Evolutionary conservation across 2,888 invertebrate genomes (phyloP), one percentile per base, ranked within the genome.

Genomic region (Margaritifera margaritifera): DNA sequence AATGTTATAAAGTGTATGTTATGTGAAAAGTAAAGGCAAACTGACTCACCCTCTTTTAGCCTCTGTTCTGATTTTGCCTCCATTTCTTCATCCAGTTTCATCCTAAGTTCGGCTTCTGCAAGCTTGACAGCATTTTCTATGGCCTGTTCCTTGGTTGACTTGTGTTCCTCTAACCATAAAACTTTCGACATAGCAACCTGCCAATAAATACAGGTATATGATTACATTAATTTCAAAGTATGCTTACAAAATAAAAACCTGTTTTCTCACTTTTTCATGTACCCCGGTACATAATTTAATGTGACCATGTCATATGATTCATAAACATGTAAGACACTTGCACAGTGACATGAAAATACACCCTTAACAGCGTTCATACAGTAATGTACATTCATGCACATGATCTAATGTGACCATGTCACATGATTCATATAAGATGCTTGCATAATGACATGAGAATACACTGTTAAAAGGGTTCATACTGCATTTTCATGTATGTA

Each of bases 141-240:
- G 52, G 81, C 81, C 4, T 78, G 72, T 58, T 81, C 79, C 62
- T 80, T 74, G 11, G 80, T 72, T 3, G 71, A 69, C 22, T 77
- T 62, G 66, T 84, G 81, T 69, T 81, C 81, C 53, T 80, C 78
- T 51, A 83, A 69, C 85, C 83, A 84, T 51, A 77, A 76, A 51
- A 76, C 77, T 55, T 81, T 82, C 2, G 80, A 77, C 78, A 80
- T 80, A 31, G 80, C 81, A 64, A 83, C 72, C 83, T 83, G 71
- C 24, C 72, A 71, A 69, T 64, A 50, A 56, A 42, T 3, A 42
- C 42, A 8, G 15, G 42, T 42, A 42, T 11, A 42, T 15, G 27
- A 27, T 27, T 5, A 27, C 2, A 42, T 42, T 42, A 15, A 31
- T 31, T 42, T 31, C 3, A 11, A 42, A n/a, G n/a, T 4, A 42